Evolutionary conservation across 2,797 vertebrate species (phyloP), one percentile per base, ranked within the genome.

Genomic region (Heliangelus exortis): DNA sequence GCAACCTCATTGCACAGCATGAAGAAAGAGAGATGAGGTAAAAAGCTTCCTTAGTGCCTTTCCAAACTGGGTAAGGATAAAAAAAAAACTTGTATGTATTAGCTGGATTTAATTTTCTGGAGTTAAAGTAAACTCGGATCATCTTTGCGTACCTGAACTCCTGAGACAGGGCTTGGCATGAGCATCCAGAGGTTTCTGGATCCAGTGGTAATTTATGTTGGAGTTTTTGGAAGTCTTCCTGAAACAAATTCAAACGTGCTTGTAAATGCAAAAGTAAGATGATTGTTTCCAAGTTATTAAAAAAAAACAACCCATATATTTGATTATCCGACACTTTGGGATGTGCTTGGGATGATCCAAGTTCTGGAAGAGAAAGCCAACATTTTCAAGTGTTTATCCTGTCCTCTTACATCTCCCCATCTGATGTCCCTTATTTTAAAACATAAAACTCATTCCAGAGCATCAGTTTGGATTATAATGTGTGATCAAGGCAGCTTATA

Each of bases 21-120:
- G 99, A 99, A 94, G 99, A 99, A 95, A 89, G 99, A 63, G 99
- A 99, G 97, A 99, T 99, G 99, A 99, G 99, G 99, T 99, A 98
- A 98, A 91, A 78, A 23, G 10, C 33, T 20, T 55, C 15, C 28
- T 79, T 54, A 31, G 26, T 75, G 71, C 33, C 31, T 41, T 57
- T 61, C 69, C 61, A 57, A 13, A 4, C 23, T 15, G 67, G 62
- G 1, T 34, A 22, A 28, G 29, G 72, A 45, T 50, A 69, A 31
- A 36, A 36, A n/a, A 5, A 18, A 26, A 22, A 7, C 1, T 39
- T 41, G 5, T 14, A 14, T 41, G 39, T 8, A 11, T 9, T 12
- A 31, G 43, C 28, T 16, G 12, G 9, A 3, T 48, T 50, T 25
- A 0, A 5, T 34, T 86, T 68, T 82, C 41, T 55, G 83, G 50